Evolutionary conservation across 1,140 invertebrate species (phyloP), one percentile per base, ranked within the genome.

Genomic region (Zaprionus lachaisei): DNA sequence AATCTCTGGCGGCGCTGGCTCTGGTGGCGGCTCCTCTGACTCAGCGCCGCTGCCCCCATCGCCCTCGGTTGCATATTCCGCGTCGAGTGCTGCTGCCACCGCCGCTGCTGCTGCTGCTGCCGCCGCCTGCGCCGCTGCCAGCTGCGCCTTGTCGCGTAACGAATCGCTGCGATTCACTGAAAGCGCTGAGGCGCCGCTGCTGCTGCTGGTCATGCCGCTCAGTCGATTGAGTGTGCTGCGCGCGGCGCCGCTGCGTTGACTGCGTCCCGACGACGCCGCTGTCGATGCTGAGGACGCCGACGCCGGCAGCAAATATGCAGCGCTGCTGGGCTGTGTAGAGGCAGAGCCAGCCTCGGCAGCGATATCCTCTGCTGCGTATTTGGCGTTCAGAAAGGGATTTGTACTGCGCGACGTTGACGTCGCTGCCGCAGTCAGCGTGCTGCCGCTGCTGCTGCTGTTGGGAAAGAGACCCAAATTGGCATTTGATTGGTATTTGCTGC

Each of bases 1-100:
- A 26, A 96, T 94, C 93, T 96, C 95, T 4, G 95, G 95, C 54
- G 95, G 95, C 49, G 95, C 95, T 31, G 95, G 95, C 79, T 96
- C 95, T 14, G 95, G 95, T 28, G 95, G 95, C 2, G 95, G 95
- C 63, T 96, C 95, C 37, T 47, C 41, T 17, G 94, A 94, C 28
- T 81, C 79, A 0, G 71, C 67, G 5, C 82, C 80, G 51, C 78
- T 81, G 49, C 67, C 38, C 6, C 7, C 47, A 17, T 17, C 47
- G 3, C 9, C 17, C 2, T 22, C 67, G 15, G 20, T 56, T 17
- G 15, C n/a, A 22, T 31, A 44, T 44, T 44, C 41, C 54, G 51
- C 65, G 58, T 71, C 62, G 54, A 55, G 56, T 67, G 28, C 61
- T 49, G 37, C 65, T 1, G 71, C 15, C 55, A 38, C 12, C 57